Evolutionary conservation across 2,113 vertebrate genomes (phyloP).

Genomic region (Delphinapterus leucas): DNA sequence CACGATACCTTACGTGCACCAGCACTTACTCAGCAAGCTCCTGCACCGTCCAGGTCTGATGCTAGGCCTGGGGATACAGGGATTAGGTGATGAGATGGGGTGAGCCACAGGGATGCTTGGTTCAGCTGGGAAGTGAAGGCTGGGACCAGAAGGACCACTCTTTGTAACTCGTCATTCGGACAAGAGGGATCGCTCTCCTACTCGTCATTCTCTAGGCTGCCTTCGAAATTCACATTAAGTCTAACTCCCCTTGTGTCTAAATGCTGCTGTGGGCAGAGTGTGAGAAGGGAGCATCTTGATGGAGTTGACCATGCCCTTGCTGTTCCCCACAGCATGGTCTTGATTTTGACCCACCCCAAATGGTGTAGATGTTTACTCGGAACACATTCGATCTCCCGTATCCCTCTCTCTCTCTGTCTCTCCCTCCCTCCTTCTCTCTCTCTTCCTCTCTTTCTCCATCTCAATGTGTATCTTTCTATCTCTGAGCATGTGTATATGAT

Average conservation of each 20-base stretch:
- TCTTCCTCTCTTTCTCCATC: too few species aligned
- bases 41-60: not conserved
- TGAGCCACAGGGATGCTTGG: not conserved
- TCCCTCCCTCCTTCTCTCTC: not conserved
- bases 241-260: not conserved
- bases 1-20: rapidly evolving
- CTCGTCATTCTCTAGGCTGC: not conserved
- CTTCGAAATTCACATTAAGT: not conserved
- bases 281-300: not conserved
- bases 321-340: not conserved
- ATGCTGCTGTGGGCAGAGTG: not conserved
- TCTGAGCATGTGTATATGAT: not conserved
- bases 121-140: not conserved
- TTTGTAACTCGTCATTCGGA: not conserved
- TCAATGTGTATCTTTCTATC: not conserved
- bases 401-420: not conserved
- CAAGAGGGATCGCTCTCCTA: not conserved
- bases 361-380: not conserved
- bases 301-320: not conserved
- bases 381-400: not conserved
- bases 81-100: not conserved
- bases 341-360: not conserved
- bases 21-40: not conserved
- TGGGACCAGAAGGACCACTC: not conserved
- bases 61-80: not conserved